These are phyloP conservation scores for Pammene aurita DNA, from an alignment of 2,888 invertebrate genomes.

Conservation along the genomic window DNA sequence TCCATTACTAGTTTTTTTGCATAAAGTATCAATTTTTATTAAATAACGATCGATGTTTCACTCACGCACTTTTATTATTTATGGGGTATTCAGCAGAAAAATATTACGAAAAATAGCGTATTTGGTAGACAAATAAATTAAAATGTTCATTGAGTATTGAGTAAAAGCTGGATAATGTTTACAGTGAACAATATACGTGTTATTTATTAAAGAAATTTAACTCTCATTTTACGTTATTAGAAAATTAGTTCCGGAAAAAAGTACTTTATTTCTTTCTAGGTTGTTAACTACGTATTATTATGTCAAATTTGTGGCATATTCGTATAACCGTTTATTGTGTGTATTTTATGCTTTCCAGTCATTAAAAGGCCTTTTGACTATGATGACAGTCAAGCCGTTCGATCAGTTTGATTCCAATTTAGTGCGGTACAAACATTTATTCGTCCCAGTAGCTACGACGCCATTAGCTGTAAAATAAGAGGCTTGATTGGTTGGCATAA, in stretches of 20 bases:
- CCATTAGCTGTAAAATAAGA: slow-evolving; percentile 12
- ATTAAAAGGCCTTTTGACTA: background rate
- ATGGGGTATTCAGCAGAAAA: background rate
- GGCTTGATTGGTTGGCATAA: slow-evolving; percentile 13
- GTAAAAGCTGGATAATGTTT: too few species aligned
- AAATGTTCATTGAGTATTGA: too few species aligned
- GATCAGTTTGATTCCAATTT: background rate
- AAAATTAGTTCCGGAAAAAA: too few species aligned
- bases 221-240: too few species aligned
- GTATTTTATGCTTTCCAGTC: background rate
- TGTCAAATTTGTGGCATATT: too few species aligned
- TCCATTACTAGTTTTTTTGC: slow-evolving; percentile 78
- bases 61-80: slow-evolving; percentile 23
- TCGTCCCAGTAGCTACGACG: slow-evolving; percentile 16
- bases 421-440: background rate
- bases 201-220: too few species aligned
- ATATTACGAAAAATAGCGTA: too few species aligned
- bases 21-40: slow-evolving; percentile 70
- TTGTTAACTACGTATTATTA: too few species aligned
- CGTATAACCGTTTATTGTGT: too few species aligned
- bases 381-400: background rate
- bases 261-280: too few species aligned
- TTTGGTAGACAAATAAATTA: too few species aligned
- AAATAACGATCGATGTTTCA: slow-evolving; percentile 32
- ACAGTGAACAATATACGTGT: too few species aligned